Evolutionary conservation across 1,140 invertebrate genomes (phyloP).

Genomic region (Zaprionus camerounensis): DNA sequence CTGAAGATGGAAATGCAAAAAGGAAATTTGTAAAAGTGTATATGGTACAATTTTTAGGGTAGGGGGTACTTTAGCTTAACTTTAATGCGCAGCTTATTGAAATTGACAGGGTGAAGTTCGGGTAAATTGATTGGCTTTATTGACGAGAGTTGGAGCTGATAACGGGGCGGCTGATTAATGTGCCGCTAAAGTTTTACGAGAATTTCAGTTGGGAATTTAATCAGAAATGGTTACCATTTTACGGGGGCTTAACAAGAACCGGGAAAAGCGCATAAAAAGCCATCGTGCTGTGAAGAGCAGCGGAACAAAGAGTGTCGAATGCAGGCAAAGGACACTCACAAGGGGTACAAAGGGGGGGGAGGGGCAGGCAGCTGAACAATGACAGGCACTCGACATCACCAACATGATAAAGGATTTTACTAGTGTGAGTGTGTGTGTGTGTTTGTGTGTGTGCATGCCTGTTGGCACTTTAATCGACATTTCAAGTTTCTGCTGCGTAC

Average conservation of each 20-base stretch:
- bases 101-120: slow-evolving; percentile 60
- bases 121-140: slow-evolving; percentile 65
- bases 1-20: background rate
- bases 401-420: background rate
- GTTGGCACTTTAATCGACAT: slow-evolving; percentile 20
- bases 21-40: background rate
- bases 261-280: slow-evolving; percentile 16
- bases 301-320: background rate
- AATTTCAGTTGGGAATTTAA: background rate
- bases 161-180: slow-evolving; percentile 18
- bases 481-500: slow-evolving; percentile 45
- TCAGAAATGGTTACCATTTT: slow-evolving; percentile 1
- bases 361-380: background rate
- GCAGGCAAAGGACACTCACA: background rate
- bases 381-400: background rate
- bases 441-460: background rate
- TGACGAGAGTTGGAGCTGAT: background rate
- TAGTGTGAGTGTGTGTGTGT: background rate
- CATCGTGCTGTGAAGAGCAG: background rate
- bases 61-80: slow-evolving; percentile 26
- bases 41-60: background rate
- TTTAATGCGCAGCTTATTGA: slow-evolving; percentile 53
- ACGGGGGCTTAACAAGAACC: background rate
- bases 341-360: background rate
- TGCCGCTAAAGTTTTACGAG: background rate